Evolutionary conservation across 2,888 invertebrate genomes (phyloP), one percentile per base, ranked within the genome.

Genomic region (Eueremaeus valkanovi): DNA sequence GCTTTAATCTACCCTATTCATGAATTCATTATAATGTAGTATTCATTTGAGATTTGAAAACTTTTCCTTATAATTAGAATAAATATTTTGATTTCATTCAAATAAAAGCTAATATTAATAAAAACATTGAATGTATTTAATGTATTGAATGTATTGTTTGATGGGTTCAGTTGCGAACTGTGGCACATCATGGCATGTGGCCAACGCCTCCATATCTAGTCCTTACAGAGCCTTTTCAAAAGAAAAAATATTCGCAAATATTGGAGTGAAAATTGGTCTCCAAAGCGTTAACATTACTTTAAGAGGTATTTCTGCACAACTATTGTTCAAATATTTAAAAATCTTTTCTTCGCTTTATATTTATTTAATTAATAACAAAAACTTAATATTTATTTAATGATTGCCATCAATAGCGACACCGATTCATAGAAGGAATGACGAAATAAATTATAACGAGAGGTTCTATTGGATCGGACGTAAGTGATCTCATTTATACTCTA

Each of bases 221-320:
- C 90, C 92, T 76, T 95, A 95, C 87, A 89, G 91, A 82, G 93
- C 95, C 80, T 95, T 93, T 86, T 93, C 94, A 79, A 87, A 89
- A 80, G 93, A 95, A 83, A 90, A 92, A 82, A 87, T 97, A 79
- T 88, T 89, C 81, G 96, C 94, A 81, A 89, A 91, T 85, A 88
- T 98, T 79, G 95, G 95, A 49, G 91, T 96, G 76, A 91, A 91
- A 84, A 91, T 98, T 80, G 97, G 96, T 75, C 87, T 98, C 78
- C 91, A 90, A 82, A 93, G 94, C 85, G 92, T 96, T 84, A 98
- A 98, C 86, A 92, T 98, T 81, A 96, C 97, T 74, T 88, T 97
- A 80, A 89, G 88, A 85, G 92, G 95, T 77, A 78, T 36, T 49
- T 70, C 16, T 42, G 31, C 21, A 68, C n/a, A n/a, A n/a, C n/a